Base-by-base conservation (phyloP, 2,888 invertebrate genomes). In the Ptilodon capucinus region DNA sequence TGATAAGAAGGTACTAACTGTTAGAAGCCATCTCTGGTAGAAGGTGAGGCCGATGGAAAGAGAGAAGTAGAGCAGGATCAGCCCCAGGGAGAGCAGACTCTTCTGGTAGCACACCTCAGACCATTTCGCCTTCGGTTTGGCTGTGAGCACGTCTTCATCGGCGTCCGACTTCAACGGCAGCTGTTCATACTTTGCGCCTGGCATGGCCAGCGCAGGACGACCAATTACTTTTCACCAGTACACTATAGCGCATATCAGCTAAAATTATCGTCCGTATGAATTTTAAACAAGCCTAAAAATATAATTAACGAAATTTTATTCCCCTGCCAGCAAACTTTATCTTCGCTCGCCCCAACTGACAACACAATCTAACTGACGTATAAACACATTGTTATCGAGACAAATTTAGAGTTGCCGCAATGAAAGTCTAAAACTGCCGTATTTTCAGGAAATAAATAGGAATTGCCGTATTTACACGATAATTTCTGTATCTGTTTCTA, bases 11-110 rank as follows among this genome's bases (percentile, higher is more conserved):
- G 42, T 32, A 35, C 71, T 71, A 86, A 97, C 97, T 92, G 95
- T 95, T 57, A 97, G 93, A 45, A 99, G 93, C 94, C 96, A 96
- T 92, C 98, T 94, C 82, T 99, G 99, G 85, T 99, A 99, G 86
- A 99, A 99, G 8, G 98, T 99, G 44, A 99, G 93, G 39, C 97
- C 96, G 69, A 99, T 98, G 11, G 99, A 99, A 46, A 99, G 93
- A 9, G 95, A 92, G 79, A 98, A 97, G 86, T 99, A 99, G 40
- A 97, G 87, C 2, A 95, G 79, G 55, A 99, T 95, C 39, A 98
- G 66, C 25, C 86, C 83, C 43, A 91, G 62, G 1, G 89, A 89
- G 18, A 89, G 58, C 1, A 86, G 70, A 52, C 84, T 78, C 60
- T 87, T 89, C 55, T 89, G 90, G 16, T 87, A 73, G 57, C 80